Conservation (phyloP, 1,140 invertebrate genomes). For the Phortica variegata region DNA sequence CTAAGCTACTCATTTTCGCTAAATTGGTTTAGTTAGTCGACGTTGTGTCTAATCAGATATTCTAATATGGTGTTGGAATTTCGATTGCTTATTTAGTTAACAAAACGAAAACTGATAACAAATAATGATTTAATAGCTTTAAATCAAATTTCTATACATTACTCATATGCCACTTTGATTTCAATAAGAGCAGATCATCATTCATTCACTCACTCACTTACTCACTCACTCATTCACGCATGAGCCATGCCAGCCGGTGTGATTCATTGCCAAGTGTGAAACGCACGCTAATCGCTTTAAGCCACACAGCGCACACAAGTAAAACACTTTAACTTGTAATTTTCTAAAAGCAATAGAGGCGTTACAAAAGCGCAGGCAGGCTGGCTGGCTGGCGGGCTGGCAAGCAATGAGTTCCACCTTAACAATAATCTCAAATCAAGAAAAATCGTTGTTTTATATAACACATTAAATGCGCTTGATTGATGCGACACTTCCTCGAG, state of each 20-base stretch:
- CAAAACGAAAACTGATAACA: neutral
- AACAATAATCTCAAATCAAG: slow-evolving; percentile 52
- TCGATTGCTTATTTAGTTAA: slow-evolving; percentile 5
- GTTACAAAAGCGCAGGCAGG: too few relatives aligned
- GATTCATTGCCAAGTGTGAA: slow-evolving; percentile 28
- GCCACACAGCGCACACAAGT: too few relatives aligned
- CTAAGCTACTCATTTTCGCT: neutral
- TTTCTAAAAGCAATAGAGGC: too few relatives aligned
- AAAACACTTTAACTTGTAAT: too few relatives aligned
- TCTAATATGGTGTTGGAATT: slow-evolving; percentile 19
- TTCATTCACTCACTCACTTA: too few relatives aligned
- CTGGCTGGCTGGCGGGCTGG: slow-evolving; percentile 40
- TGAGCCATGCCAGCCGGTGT: slow-evolving; percentile 12
- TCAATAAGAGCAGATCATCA: too few relatives aligned
- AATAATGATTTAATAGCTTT: slow-evolving; percentile 8
- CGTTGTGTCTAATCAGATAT: neutral
- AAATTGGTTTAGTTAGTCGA: too few relatives aligned
- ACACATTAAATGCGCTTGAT: slow-evolving; percentile 49
- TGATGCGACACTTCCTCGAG: slow-evolving; percentile 52
- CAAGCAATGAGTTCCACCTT: slow-evolving; percentile 20
- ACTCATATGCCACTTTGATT: too few relatives aligned
- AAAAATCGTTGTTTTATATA: slow-evolving; percentile 42
- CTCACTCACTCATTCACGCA: too few relatives aligned
- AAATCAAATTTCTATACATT: too few relatives aligned
- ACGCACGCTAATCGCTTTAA: slow-evolving; percentile 23